Percentiles rank a stretch among this genome's conserved stretches.
Conservation (phyloP, 2,113 vertebrate genomes). For the Lontra canadensis region DNA sequence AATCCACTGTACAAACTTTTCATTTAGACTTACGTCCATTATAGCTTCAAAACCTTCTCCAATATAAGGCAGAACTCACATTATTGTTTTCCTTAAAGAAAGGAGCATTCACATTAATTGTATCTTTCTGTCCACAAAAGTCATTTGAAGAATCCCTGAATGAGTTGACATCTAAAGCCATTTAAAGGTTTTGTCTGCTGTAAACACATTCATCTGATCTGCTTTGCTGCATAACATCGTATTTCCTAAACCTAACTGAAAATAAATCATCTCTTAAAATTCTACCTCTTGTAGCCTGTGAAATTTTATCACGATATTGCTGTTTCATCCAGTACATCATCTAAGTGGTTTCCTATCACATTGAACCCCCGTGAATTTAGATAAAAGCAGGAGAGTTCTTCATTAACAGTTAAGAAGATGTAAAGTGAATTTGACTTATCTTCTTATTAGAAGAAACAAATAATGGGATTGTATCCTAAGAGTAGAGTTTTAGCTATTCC, state of each 20-base stretch:
- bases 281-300: constrained; percentile 25
- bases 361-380: background rate
- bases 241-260: constrained; percentile 23
- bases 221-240: background rate
- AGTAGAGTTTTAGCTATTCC: constrained; percentile 5
- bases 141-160: constrained; percentile 38
- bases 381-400: constrained; percentile 12
- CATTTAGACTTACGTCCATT: background rate
- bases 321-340: background rate
- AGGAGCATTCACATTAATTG: constrained; percentile 27
- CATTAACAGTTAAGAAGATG: background rate
- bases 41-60: constrained; percentile 40
- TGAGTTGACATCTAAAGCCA: constrained; percentile 1
- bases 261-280: constrained; percentile 22
- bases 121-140: constrained; percentile 9
- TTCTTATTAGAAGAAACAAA: constrained; percentile 43
- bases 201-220: background rate
- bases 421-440: constrained; percentile 32
- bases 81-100: constrained; percentile 43
- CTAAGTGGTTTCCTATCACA: constrained; percentile 37
- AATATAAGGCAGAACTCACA: background rate
- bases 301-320: constrained; percentile 28
- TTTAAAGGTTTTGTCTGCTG: constrained; percentile 7
- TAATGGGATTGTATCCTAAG: background rate
- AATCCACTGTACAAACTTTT: constrained; percentile 1